These are phyloP conservation scores for Colaptes auratus DNA, from an alignment of 2,113 vertebrate genomes.

Conservation along the genomic window DNA sequence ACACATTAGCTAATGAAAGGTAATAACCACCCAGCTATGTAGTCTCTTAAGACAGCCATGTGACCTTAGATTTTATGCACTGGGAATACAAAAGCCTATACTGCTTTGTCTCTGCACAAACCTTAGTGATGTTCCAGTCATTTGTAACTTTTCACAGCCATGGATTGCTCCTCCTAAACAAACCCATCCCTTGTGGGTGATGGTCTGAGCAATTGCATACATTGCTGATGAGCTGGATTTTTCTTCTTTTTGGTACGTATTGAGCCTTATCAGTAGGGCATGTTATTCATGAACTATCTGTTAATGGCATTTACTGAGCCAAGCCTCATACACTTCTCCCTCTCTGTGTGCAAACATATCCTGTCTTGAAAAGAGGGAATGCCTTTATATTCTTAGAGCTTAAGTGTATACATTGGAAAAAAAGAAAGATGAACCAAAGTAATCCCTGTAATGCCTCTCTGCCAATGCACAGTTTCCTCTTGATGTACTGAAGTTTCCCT, in stretches of 20 bases:
- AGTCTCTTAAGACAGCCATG: background rate
- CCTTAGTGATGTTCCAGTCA: accelerated
- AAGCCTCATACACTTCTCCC: background rate
- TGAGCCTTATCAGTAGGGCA: background rate
- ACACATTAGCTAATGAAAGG: background rate
- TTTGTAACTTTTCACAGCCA: background rate
- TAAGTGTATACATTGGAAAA: background rate
- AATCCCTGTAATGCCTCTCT: background rate
- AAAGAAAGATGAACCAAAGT: background rate
- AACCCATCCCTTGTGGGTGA: background rate
- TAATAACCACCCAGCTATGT: background rate
- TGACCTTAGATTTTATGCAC: background rate
- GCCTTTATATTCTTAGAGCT: accelerated
- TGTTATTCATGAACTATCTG: background rate
- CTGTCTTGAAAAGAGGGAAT: background rate
- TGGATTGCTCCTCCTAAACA: background rate
- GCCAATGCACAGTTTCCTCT: background rate
- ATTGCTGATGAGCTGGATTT: background rate
- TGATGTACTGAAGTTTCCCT: too few species aligned
- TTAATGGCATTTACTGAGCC: background rate
- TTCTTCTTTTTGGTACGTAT: background rate
- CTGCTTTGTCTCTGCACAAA: background rate
- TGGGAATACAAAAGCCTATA: background rate
- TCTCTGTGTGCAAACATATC: background rate
- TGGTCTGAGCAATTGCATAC: background rate